These are phyloP conservation scores for Eurytoma adleriae DNA, from an alignment of 2,888 invertebrate species.

Conservation along the genomic window DNA sequence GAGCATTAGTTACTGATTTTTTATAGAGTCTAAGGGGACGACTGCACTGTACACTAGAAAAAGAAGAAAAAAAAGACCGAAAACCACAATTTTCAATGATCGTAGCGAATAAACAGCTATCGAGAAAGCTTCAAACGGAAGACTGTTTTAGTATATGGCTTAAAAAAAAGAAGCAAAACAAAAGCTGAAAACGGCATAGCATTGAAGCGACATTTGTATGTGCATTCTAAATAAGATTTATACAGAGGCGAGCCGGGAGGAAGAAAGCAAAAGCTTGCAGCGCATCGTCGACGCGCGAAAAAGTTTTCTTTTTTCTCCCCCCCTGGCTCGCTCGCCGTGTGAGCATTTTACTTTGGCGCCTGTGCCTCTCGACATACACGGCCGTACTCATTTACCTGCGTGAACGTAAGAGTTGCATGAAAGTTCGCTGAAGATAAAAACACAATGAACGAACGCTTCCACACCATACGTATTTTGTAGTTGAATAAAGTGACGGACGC, in stretches of 20 bases:
- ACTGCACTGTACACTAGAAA: background rate
- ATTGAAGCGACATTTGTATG: constrained; percentile 24
- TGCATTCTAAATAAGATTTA: constrained; percentile 14
- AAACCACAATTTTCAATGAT: constrained; percentile 23
- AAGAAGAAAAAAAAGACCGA: constrained; percentile 18
- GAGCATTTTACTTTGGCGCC: background rate
- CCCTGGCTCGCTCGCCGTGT: constrained; percentile 12
- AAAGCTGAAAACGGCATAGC: constrained; percentile 1
- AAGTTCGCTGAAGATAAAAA: background rate
- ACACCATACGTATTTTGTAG: constrained; percentile 11
- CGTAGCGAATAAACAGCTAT: constrained; percentile 18
- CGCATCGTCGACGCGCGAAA: constrained; percentile 11
- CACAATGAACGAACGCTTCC: background rate
- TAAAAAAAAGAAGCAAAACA: constrained; percentile 18
- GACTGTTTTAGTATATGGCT: constrained; percentile 43
- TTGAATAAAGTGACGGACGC: constrained; percentile 14
- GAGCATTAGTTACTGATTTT: constrained; percentile 21
- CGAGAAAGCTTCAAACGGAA: constrained; percentile 39
- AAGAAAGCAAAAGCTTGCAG: constrained; percentile 26
- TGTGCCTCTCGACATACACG: constrained; percentile 7
- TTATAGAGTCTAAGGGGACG: constrained; percentile 7
- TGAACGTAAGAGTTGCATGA: constrained; percentile 1
- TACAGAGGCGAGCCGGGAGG: background rate
- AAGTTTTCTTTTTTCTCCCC: background rate
- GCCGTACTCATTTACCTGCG: constrained; percentile 6